phyloP scores from a whole-genome alignment of 2,113 vertebrate species.

The Accipiter cooperii region DNA sequence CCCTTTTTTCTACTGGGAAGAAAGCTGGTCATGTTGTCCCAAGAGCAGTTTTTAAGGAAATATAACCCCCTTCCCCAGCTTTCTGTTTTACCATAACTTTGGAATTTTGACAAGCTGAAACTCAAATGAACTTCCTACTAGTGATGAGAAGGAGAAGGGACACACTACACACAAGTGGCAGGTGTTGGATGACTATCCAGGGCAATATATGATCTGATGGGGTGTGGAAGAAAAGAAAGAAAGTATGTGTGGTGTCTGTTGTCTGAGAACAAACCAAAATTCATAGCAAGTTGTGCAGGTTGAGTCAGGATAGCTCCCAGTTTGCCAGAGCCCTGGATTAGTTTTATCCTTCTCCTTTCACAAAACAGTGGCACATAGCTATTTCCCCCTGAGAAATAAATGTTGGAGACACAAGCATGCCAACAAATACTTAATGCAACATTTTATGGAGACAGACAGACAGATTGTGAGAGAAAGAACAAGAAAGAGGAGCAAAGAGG shows the following conservation, averaged over 20 bases:
- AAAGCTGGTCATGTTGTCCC: not conserved
- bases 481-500: slow-evolving; percentile 52
- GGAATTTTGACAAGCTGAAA: not conserved
- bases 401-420: not conserved
- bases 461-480: not conserved
- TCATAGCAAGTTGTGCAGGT: not conserved
- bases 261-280: not conserved
- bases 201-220: not conserved
- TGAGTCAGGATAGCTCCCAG: not conserved
- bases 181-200: not conserved
- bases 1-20: not conserved
- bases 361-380: slow-evolving; percentile 32
- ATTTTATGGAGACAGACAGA: slow-evolving; percentile 1
- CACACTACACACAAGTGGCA: not conserved
- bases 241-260: not conserved
- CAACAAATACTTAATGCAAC: slow-evolving; percentile 3
- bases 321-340: not conserved
- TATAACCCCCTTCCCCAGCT: not conserved
- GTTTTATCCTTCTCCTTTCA: not conserved
- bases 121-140: not conserved
- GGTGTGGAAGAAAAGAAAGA: not conserved
- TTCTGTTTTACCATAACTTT: not conserved
- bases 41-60: not conserved
- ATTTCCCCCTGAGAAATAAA: slow-evolving; percentile 25
- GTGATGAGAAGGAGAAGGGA: not conserved